phyloP scores from a whole-genome alignment of 2,888 invertebrate genomes.

The Thera britannica region DNA sequence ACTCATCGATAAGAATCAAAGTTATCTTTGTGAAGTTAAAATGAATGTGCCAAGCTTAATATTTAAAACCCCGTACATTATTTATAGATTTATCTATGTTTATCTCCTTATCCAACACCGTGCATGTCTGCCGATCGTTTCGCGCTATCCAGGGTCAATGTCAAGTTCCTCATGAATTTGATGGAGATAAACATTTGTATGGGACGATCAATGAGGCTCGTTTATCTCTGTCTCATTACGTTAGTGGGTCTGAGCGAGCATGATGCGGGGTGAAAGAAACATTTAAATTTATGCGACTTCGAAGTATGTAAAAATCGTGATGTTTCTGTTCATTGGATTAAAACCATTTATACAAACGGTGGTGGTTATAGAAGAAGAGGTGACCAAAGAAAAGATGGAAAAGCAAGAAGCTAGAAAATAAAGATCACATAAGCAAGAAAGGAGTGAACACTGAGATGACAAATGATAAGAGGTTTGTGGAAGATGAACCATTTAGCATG shows the following conservation, averaged over 20 bases:
- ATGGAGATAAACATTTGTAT: conserved; percentile 31
- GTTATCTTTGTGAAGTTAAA: background rate
- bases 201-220: conserved; percentile 27
- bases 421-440: no score
- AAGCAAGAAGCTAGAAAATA: no score
- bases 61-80: background rate
- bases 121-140: conserved; percentile 26
- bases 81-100: conserved; percentile 17
- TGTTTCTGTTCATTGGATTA: background rate
- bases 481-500: no score
- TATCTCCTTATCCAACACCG: conserved; percentile 17
- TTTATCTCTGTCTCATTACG: conserved; percentile 34
- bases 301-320: background rate
- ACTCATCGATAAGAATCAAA: background rate
- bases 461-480: no score
- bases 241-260: conserved; percentile 12
- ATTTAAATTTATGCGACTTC: background rate
- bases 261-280: background rate
- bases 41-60: background rate
- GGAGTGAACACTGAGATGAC: no score
- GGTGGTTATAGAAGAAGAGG: no score
- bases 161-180: conserved; percentile 49
- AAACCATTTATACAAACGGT: no score
- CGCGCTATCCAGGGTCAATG: conserved; percentile 48
- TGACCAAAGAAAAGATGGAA: no score